Conservation (phyloP, 2,113 vertebrate species). For the Garra rufa region DNA sequence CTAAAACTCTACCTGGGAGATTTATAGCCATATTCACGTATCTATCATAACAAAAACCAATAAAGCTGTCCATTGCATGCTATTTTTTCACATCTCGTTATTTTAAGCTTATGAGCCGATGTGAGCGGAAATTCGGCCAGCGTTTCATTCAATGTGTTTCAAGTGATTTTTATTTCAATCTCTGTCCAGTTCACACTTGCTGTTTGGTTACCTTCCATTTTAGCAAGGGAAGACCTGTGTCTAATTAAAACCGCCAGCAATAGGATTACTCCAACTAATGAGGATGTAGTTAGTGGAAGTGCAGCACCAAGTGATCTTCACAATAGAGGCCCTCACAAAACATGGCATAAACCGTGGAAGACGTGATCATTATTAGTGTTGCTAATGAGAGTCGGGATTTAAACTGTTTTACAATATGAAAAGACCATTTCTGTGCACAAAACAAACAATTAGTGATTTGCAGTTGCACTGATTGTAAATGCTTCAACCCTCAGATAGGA, state of each 20-base stretch:
- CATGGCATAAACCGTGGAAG: neutral
- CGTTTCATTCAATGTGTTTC: neutral
- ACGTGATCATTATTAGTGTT: neutral
- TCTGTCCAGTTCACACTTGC: neutral
- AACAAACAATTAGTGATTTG: neutral
- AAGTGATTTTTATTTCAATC: neutral
- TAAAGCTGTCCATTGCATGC: neutral
- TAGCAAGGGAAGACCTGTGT: neutral
- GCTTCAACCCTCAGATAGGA: neutral
- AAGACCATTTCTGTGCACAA: neutral
- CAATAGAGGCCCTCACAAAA: slow-evolving; percentile 9
- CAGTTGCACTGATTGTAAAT: neutral
- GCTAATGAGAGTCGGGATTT: neutral
- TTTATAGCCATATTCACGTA: no score
- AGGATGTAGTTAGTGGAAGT: slow-evolving; percentile 16
- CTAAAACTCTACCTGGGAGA: neutral
- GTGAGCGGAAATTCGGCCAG: neutral
- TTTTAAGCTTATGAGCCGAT: neutral
- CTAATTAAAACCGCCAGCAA: slow-evolving; percentile 6
- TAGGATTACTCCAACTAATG: slow-evolving; percentile 42
- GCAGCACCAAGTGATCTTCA: slow-evolving; percentile 6
- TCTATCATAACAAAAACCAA: neutral
- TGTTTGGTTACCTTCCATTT: neutral
- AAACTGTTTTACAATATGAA: neutral
- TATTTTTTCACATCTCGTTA: neutral